These are phyloP conservation scores for Liasis olivaceus DNA, from an alignment of 2,797 vertebrate genomes.

Conservation along the genomic window DNA sequence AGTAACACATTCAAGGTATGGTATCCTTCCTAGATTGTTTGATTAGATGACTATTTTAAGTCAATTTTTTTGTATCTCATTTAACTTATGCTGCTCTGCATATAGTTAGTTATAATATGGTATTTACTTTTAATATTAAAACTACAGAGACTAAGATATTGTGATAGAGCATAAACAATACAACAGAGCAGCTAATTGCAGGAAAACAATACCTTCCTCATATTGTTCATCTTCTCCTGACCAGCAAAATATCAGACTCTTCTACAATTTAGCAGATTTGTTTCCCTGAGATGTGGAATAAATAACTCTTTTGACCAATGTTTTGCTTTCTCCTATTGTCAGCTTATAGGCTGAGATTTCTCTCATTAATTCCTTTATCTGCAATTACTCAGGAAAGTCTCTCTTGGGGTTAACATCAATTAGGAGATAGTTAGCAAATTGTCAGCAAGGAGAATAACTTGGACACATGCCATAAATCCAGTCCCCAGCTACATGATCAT, in stretches of 20 bases:
- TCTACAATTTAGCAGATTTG: not conserved
- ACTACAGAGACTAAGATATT: too few relatives aligned
- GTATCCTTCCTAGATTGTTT: too few relatives aligned
- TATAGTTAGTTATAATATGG: too few relatives aligned
- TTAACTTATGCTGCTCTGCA: too few relatives aligned
- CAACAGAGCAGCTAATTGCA: not conserved
- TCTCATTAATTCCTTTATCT: constrained; percentile 31
- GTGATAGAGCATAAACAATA: too few relatives aligned
- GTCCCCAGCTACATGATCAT: not conserved
- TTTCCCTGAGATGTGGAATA: not conserved
- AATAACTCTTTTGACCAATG: not conserved
- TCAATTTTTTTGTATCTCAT: too few relatives aligned
- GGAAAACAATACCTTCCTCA: not conserved
- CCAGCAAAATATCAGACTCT: not conserved
- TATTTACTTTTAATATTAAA: too few relatives aligned
- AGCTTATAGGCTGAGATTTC: constrained; percentile 16
- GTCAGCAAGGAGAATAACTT: constrained; percentile 11
- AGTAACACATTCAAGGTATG: too few relatives aligned
- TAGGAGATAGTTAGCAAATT: constrained; percentile 25
- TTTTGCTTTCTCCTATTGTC: constrained; percentile 26
- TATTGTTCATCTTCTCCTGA: not conserved
- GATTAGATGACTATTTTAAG: too few relatives aligned
- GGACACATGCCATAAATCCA: not conserved
- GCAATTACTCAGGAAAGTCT: constrained; percentile 4
- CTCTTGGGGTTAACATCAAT: constrained; percentile 28